phyloP scores from a whole-genome alignment of 2,888 invertebrate species.

The Polymixis flavicincta region DNA sequence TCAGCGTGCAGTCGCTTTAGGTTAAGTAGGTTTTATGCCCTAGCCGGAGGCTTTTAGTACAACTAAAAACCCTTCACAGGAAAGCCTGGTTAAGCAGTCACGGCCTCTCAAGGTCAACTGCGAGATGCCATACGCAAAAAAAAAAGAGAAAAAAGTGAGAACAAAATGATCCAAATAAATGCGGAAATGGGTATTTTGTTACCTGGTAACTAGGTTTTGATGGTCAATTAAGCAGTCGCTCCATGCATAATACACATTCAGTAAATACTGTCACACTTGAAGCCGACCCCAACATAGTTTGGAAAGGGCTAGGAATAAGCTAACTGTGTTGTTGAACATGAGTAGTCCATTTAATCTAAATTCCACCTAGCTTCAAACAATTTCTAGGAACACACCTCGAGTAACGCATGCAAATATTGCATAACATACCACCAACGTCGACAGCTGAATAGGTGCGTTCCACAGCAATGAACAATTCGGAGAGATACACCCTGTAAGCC shows the following conservation, averaged over 20 bases:
- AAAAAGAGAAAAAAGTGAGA: too few species aligned
- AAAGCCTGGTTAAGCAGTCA: too few species aligned
- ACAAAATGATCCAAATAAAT: too few species aligned
- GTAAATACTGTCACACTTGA: not conserved
- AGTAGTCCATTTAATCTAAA: not conserved
- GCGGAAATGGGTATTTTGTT: not conserved
- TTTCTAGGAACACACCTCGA: not conserved
- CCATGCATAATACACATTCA: not conserved
- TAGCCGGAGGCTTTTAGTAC: too few species aligned
- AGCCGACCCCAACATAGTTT: not conserved
- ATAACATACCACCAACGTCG: slow-evolving; percentile 5
- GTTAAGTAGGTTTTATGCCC: too few species aligned
- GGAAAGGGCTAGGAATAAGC: too few species aligned
- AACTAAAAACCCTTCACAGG: too few species aligned
- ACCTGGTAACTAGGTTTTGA: too few species aligned
- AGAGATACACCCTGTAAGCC: slow-evolving; percentile 16
- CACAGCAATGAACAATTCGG: slow-evolving; percentile 15
- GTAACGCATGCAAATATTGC: not conserved
- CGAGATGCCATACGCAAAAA: too few species aligned
- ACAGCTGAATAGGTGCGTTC: slow-evolving; percentile 11
- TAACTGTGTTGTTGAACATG: not conserved
- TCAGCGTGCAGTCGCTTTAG: too few species aligned
- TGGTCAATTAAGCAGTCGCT: too few species aligned
- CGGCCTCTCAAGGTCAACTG: too few species aligned
- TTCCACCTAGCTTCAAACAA: not conserved